Percentiles rank a stretch among this genome's conserved stretches.
phyloP scores from a whole-genome alignment of 2,113 vertebrate genomes.

The Numenius arquata region DNA sequence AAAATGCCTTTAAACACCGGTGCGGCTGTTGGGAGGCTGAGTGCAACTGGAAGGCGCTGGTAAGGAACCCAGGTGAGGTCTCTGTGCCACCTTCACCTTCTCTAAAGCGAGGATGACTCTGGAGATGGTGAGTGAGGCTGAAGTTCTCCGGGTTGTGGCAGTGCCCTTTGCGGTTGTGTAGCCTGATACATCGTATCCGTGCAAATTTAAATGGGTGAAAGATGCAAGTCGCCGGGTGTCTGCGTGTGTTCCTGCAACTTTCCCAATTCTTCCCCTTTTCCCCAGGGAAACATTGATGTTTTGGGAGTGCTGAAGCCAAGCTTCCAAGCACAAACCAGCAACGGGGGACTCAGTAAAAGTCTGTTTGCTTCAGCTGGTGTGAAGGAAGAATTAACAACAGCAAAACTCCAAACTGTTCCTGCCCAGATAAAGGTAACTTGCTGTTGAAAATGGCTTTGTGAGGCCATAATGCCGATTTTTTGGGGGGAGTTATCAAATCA shows the following conservation, averaged over 20 bases:
- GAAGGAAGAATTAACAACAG: neutral
- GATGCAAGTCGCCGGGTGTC: neutral
- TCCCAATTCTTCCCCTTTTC: neutral
- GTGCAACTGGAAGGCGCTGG: neutral
- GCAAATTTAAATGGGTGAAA: neutral
- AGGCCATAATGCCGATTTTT: neutral
- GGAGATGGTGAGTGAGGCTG: neutral
- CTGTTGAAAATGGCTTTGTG: neutral
- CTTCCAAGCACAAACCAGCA: neutral
- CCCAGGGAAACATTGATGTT: neutral
- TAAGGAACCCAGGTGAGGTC: neutral
- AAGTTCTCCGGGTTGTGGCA: neutral
- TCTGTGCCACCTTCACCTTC: neutral
- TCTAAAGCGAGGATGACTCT: neutral
- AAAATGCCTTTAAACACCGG: neutral
- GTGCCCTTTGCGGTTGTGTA: neutral
- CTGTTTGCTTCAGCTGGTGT: neutral
- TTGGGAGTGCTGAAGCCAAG: neutral
- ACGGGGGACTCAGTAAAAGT: neutral
- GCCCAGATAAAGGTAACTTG: neutral
- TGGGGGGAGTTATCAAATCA: neutral
- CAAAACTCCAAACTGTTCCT: neutral
- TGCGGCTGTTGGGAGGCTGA: neutral
- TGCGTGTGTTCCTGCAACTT: neutral
- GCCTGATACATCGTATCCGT: rapidly evolving